These are phyloP conservation scores for Rhopalosiphum nymphaeae DNA, from an alignment of 2,888 invertebrate species.

Conservation along the genomic window DNA sequence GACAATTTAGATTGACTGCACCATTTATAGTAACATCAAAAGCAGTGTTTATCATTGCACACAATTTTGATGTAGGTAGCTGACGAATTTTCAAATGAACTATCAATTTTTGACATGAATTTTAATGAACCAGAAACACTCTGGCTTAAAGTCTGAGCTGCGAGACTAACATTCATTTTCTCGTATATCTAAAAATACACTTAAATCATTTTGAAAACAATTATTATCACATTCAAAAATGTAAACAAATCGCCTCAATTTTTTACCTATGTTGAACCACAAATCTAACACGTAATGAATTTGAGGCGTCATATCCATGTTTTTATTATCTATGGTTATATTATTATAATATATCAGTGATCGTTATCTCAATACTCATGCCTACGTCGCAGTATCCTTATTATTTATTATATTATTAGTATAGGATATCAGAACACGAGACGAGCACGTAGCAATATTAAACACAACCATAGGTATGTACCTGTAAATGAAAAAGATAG, in stretches of 20 bases:
- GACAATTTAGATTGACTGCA: neutral
- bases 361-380: too few species aligned
- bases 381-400: too few species aligned
- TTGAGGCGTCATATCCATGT: neutral
- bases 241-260: neutral
- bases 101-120: slow-evolving; percentile 3
- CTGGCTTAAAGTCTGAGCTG: slow-evolving; percentile 20
- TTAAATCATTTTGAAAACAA: neutral
- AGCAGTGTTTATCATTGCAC: slow-evolving; percentile 19
- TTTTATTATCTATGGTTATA: neutral
- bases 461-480: too few species aligned
- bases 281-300: neutral
- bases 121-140: slow-evolving; percentile 15
- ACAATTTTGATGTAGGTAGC: neutral
- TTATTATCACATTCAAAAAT: neutral
- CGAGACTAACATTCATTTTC: slow-evolving; percentile 28
- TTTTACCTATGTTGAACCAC: neutral
- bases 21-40: neutral
- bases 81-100: neutral
- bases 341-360: too few species aligned
- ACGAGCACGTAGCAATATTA: too few species aligned
- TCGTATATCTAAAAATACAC: too few species aligned
- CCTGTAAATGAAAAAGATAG: too few species aligned
- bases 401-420: too few species aligned
- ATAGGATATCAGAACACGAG: too few species aligned